These are phyloP conservation scores for Gandaritis pyraliata DNA, from an alignment of 2,888 invertebrate genomes.

Conservation along the genomic window DNA sequence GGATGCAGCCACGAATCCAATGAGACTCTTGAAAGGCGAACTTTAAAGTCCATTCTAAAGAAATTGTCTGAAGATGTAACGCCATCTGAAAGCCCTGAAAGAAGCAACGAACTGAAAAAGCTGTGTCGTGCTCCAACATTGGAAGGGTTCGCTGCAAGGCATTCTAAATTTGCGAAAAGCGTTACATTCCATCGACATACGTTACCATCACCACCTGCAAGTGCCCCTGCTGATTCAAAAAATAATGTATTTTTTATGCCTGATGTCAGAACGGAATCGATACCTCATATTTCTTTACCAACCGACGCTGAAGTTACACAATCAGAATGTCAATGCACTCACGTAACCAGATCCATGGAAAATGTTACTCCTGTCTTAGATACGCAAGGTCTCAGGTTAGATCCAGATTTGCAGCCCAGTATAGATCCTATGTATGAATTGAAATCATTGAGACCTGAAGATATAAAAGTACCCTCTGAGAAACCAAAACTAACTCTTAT, in stretches of 20 bases:
- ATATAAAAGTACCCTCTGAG: slow-evolving; percentile 81
- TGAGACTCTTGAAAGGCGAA: slow-evolving; percentile 92
- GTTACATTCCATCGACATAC: slow-evolving; percentile 95
- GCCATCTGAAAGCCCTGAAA: slow-evolving; percentile 75
- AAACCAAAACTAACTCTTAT: slow-evolving; percentile 84
- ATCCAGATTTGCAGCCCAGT: slow-evolving; percentile 62
- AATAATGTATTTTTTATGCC: slow-evolving; percentile 69
- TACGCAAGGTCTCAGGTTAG: slow-evolving; percentile 57
- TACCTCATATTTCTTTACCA: slow-evolving; percentile 51
- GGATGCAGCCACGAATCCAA: slow-evolving; percentile 84
- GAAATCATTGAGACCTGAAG: slow-evolving; percentile 76
- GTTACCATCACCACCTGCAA: slow-evolving; percentile 90
- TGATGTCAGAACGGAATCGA: slow-evolving; percentile 49
- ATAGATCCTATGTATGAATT: slow-evolving; percentile 68
- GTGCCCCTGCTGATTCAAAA: slow-evolving; percentile 68
- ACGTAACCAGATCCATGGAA: slow-evolving; percentile 49
- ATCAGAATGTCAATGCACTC: slow-evolving; percentile 48
- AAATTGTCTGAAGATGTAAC: slow-evolving; percentile 89
- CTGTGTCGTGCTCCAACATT: slow-evolving; percentile 92
- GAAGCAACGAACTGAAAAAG: slow-evolving; percentile 86
- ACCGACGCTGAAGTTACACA: slow-evolving; percentile 47
- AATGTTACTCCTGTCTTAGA: slow-evolving; percentile 48
- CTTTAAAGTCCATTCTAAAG: slow-evolving; percentile 93
- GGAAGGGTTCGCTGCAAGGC: slow-evolving; percentile 94
- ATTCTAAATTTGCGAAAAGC: slow-evolving; percentile 94